Evolutionary conservation across 2,888 invertebrate genomes (phyloP).

Genomic region (Autographa pulchrina): DNA sequence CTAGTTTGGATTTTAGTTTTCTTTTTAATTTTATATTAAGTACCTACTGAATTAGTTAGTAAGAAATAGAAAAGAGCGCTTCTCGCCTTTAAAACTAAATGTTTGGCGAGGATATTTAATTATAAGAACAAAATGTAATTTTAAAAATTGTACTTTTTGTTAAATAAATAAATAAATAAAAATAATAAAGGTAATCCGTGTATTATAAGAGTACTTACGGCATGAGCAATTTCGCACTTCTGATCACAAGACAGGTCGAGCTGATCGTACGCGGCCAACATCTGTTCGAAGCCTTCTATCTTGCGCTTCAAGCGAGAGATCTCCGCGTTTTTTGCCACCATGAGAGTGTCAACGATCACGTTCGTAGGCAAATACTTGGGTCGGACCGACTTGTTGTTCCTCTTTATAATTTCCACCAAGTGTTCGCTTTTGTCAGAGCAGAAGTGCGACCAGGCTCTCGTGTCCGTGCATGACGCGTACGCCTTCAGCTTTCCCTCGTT

Average conservation of each 20-base stretch:
- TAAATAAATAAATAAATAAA: too few relatives aligned
- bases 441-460: conserved; percentile 89
- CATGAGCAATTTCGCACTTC: conserved; percentile 82
- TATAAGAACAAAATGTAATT: too few relatives aligned
- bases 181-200: too few relatives aligned
- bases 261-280: conserved; percentile 81
- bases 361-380: conserved; percentile 83
- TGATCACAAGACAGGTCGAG: conserved; percentile 83
- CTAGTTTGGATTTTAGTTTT: too few relatives aligned
- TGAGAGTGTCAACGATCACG: conserved; percentile 82
- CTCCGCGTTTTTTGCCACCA: conserved; percentile 86
- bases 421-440: conserved; percentile 88
- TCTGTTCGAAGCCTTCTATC: conserved; percentile 84
- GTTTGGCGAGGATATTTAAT: too few relatives aligned
- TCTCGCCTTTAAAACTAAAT: too few relatives aligned
- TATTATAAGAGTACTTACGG: conserved; percentile 70
- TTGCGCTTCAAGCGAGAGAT: conserved; percentile 83
- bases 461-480: conserved; percentile 88
- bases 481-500: conserved; percentile 89
- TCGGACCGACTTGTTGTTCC: conserved; percentile 79
- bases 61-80: too few relatives aligned
- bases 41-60: too few relatives aligned
- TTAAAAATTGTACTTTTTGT: too few relatives aligned
- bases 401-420: conserved; percentile 87
- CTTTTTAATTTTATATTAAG: too few relatives aligned